Evolutionary conservation across 2,113 vertebrate genomes (phyloP).

Genomic region (Anolis carolinensis): DNA sequence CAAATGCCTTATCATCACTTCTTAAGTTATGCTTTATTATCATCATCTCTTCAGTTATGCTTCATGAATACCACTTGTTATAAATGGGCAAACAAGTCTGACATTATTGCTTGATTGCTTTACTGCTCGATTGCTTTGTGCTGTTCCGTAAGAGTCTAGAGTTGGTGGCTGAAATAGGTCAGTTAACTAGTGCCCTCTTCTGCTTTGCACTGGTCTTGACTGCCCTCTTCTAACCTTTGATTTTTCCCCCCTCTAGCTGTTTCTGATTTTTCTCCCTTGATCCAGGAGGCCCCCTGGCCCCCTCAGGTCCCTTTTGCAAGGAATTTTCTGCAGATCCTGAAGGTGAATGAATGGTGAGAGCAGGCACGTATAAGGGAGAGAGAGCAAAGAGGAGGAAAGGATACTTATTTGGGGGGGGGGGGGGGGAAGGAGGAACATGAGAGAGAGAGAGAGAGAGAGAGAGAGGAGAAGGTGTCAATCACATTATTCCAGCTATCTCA

Average conservation of each 20-base stretch:
- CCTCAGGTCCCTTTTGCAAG: conserved; percentile 66
- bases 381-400: neutral
- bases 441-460: conserved; percentile 43
- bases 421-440: conserved; percentile 38
- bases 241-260: conserved; percentile 62
- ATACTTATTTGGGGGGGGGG: conserved; percentile 67
- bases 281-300: conserved; percentile 64
- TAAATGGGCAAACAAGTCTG: neutral
- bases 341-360: conserved; percentile 56
- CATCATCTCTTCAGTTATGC: neutral
- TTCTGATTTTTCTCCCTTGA: conserved; percentile 52
- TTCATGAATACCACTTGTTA: neutral
- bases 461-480: conserved; percentile 81
- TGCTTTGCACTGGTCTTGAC: conserved; percentile 74
- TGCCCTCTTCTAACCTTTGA: conserved; percentile 75
- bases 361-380: conserved; percentile 7
- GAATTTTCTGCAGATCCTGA: conserved; percentile 64
- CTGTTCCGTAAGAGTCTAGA: neutral
- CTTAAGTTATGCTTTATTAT: neutral
- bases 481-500: conserved; percentile 78
- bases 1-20: neutral
- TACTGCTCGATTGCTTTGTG: conserved; percentile 43
- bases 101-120: conserved; percentile 22
- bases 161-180: conserved; percentile 70
- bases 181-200: conserved; percentile 79